phyloP scores from a whole-genome alignment of 1,140 invertebrate genomes.

The Zaprionus gabonicus region DNA sequence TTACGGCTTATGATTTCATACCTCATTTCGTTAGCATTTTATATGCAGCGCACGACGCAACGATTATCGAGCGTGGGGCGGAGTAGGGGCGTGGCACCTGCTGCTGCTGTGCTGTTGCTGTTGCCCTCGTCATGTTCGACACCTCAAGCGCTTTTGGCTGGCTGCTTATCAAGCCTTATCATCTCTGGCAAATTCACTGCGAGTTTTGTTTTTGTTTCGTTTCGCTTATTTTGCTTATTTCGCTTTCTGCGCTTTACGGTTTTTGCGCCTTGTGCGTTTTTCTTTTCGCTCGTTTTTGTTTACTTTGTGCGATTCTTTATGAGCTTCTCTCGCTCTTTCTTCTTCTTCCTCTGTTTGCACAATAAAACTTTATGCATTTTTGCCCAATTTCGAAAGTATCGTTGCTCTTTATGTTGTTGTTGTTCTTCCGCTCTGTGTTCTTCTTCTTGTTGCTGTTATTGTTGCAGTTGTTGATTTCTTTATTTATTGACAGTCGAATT shows the following conservation, averaged over 20 bases:
- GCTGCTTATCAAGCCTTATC: conserved; percentile 59
- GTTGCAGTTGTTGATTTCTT: conserved; percentile 6
- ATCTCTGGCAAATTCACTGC: conserved; percentile 44
- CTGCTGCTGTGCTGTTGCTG: background rate
- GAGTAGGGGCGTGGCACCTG: background rate
- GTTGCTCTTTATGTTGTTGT: background rate
- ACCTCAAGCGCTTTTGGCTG: conserved; percentile 34
- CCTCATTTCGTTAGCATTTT: conserved; percentile 39
- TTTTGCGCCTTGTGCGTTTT: background rate
- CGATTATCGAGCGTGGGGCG: conserved; percentile 14
- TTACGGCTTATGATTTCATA: conserved; percentile 34
- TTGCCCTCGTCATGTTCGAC: conserved; percentile 29
- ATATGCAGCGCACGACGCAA: conserved; percentile 19
- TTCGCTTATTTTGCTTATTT: background rate
- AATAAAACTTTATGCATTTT: conserved; percentile 48
- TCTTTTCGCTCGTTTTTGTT: conserved; percentile 27
- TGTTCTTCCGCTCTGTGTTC: background rate
- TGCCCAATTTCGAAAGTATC: conserved; percentile 12
- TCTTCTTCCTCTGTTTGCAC: conserved; percentile 22
- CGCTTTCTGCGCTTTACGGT: background rate
- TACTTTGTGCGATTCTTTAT: conserved; percentile 2
- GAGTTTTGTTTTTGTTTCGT: background rate
- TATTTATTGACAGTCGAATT: conserved; percentile 31
- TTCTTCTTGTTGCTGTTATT: background rate
- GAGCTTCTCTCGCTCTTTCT: background rate